phyloP scores from a whole-genome alignment of 2,113 vertebrate species.

The Cheirogaleus medius region DNA sequence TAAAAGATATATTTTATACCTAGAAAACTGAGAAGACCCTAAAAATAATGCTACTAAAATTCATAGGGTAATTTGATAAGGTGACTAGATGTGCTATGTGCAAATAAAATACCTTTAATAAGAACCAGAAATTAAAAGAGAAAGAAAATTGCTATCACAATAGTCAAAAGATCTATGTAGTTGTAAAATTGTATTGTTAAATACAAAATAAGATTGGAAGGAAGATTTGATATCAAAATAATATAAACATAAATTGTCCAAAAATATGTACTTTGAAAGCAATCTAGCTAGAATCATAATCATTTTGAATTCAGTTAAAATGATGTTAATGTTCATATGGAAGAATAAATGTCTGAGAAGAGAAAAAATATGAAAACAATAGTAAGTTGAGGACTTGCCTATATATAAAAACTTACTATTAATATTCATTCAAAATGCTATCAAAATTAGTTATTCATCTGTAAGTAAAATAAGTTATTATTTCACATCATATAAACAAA shows the following conservation, averaged over 20 bases:
- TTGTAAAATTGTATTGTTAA: not conserved
- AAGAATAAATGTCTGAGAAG: not conserved
- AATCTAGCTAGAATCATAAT: not conserved
- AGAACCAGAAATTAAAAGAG: not conserved
- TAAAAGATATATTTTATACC: not conserved
- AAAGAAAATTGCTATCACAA: not conserved
- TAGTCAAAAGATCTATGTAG: not conserved
- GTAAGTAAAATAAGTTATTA: constrained; percentile 32
- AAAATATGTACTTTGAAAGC: not conserved
- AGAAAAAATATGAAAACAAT: constrained; percentile 8
- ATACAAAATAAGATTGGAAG: constrained; percentile 28
- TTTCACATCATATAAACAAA: constrained; percentile 6
- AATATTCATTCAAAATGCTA: not conserved
- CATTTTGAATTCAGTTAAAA: not conserved
- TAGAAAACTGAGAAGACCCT: not conserved
- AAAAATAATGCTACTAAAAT: not conserved
- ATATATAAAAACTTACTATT: not conserved
- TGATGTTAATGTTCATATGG: not conserved
- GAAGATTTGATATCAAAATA: constrained; percentile 2
- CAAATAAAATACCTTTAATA: not conserved
- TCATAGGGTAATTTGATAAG: not conserved
- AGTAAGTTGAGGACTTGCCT: not conserved
- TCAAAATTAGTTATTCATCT: not conserved
- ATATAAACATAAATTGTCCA: not conserved
- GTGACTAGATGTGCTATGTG: not conserved